Conservation (phyloP, 1,140 invertebrate genomes). For the Bombus waltoni region DNA sequence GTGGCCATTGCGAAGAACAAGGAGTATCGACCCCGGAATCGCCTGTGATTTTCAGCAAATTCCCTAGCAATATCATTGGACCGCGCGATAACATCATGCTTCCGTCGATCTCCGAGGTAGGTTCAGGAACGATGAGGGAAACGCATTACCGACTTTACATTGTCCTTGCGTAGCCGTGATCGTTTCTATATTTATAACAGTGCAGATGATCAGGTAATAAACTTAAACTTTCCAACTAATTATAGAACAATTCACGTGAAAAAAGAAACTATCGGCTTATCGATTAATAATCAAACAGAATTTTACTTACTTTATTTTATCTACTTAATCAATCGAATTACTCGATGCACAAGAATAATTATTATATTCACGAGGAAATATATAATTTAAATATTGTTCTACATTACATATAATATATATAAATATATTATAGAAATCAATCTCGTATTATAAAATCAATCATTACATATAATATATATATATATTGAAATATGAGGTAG, state of each 20-base stretch:
- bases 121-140: conserved; percentile 51
- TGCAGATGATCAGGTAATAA: neutral
- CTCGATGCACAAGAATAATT: too few species aligned
- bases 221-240: conserved; percentile 11
- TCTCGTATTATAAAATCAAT: too few species aligned
- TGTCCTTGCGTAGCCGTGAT: neutral
- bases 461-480: too few species aligned
- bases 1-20: conserved; percentile 91
- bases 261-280: neutral
- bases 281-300: neutral
- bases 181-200: conserved; percentile 18
- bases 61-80: conserved; percentile 90
- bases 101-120: conserved; percentile 86
- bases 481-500: too few species aligned
- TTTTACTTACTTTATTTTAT: neutral
- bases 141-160: too few species aligned
- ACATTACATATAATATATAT: too few species aligned
- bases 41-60: conserved; percentile 92
- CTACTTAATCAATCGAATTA: neutral
- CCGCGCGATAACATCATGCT: conserved; percentile 88
- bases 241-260: neutral
- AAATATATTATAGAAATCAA: too few species aligned
- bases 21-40: conserved; percentile 87
- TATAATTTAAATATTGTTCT: too few species aligned
- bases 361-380: too few species aligned